These are phyloP conservation scores for Bombus huntii DNA, from an alignment of 1,140 invertebrate genomes.

Conservation along the genomic window DNA sequence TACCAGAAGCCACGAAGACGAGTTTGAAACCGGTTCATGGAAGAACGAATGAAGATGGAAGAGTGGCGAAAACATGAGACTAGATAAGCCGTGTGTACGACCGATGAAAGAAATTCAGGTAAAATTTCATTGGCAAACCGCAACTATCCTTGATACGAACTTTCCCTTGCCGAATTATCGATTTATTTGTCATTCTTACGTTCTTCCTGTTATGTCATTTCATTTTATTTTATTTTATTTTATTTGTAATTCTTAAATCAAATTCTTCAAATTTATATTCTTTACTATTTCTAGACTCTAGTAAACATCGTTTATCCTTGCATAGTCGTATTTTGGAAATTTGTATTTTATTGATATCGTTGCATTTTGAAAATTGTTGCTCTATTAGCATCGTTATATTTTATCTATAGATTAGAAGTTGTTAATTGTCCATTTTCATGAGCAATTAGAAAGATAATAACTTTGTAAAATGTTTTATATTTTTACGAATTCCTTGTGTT, in stretches of 20 bases:
- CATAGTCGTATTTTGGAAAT: background rate
- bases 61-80: background rate
- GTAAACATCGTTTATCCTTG: no score
- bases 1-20: slow-evolving; percentile 45
- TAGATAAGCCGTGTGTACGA: background rate
- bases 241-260: no score
- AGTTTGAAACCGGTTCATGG: slow-evolving; percentile 59
- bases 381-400: background rate
- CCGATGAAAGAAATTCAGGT: background rate
- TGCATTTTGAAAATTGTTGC: background rate
- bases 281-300: background rate
- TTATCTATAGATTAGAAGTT: no score
- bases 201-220: background rate
- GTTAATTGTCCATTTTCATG: no score
- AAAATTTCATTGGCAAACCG: background rate
- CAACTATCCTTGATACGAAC: background rate
- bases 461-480: background rate
- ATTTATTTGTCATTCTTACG: background rate
- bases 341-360: background rate
- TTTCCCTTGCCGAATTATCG: background rate
- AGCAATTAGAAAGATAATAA: no score
- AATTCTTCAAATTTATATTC: background rate
- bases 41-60: slow-evolving; percentile 22
- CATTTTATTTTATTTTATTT: background rate
- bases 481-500: background rate